Base-by-base conservation (phyloP, 2,888 invertebrate species). In the Elegia similella region DNA sequence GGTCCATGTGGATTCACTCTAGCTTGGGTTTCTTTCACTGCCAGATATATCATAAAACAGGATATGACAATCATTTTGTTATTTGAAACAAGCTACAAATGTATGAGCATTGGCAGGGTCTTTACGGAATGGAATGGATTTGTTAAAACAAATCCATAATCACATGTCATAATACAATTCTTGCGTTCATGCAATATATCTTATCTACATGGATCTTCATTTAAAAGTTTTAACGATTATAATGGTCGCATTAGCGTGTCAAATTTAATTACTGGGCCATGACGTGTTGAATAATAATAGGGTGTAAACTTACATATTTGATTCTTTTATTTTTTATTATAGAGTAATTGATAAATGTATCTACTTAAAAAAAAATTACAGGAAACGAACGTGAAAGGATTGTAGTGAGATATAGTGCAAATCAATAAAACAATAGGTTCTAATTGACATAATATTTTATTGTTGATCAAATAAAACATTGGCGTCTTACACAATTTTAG, bases 1-100 rank as follows among this genome's bases (percentile, higher is more conserved):
- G 85, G 82, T 0, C 82, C 84, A 16, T 67, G 55, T 0, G 80
- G 80, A 64, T 83, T 84, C 0, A 81, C 65, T 34, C 60, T 57
- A 1, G 72, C 73, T 59, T 68, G 30, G 8, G 56, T 53, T 44
- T 52, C 56, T 44, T 59, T 42, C 32, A 67, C 50, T 6, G 62
- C 12, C 3, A 69, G 34, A 3, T 71, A 58, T 56, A 73, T 34
- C 15, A 68, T 7, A 12, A 70, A 13, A 42, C 67, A 50, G 56
- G 62, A 66, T 60, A 55, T 55, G 53, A 44, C 38, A n/a, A 34
- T 23, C 48, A 52, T 44, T 16, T 34, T 32, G 12, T 23, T 23
- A 3, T 3, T 23, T 23, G 2, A 23, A 3, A 3, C 5, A 23
- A 3, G 23, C 2, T 23, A 5, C 23, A 23, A 23, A 23, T 23